A percentile compares a stretch with the other conserved stretches of the same genome.
These are phyloP conservation scores for Drepana arcuata DNA, from an alignment of 1,140 invertebrate species.

Conservation along the genomic window DNA sequence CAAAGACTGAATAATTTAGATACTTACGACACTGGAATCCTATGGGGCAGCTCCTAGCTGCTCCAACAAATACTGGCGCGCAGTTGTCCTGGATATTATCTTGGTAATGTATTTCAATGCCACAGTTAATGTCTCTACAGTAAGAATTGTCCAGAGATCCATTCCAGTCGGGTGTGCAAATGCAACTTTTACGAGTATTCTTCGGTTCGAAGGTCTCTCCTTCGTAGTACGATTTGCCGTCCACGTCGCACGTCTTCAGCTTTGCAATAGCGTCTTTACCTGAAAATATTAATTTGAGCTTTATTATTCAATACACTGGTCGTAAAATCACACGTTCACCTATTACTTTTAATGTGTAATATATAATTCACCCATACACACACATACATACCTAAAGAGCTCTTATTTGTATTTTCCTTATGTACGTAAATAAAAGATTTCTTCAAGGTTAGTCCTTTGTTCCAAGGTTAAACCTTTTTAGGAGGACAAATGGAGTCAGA, in stretches of 20 bases:
- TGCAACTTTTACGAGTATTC: slow-evolving; percentile 59
- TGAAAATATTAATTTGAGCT: slow-evolving; percentile 19
- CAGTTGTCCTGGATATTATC: slow-evolving; percentile 57
- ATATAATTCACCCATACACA: too few species aligned
- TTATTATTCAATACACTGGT: too few species aligned
- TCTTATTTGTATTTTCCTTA: too few species aligned
- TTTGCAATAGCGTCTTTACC: slow-evolving; percentile 52
- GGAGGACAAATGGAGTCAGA: too few species aligned
- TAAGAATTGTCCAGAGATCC: slow-evolving; percentile 38
- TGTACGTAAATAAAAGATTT: too few species aligned
- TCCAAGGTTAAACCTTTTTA: too few species aligned
- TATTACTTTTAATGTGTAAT: too few species aligned
- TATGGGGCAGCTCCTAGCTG: slow-evolving; percentile 60
- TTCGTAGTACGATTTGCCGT: slow-evolving; percentile 60
- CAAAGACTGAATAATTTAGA: too few species aligned
- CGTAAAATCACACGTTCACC: too few species aligned
- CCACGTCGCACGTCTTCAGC: slow-evolving; percentile 59
- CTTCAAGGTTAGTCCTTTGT: too few species aligned
- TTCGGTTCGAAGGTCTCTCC: slow-evolving; percentile 67
- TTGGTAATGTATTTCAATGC: slow-evolving; percentile 63
- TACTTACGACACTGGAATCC: slow-evolving; percentile 70
- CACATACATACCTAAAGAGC: too few species aligned
- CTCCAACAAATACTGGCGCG: slow-evolving; percentile 61
- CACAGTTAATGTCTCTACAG: slow-evolving; percentile 70
- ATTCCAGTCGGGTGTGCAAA: slow-evolving; percentile 60